phyloP scores from a whole-genome alignment of 2,113 vertebrate species.

The Aptenodytes patagonicus region DNA sequence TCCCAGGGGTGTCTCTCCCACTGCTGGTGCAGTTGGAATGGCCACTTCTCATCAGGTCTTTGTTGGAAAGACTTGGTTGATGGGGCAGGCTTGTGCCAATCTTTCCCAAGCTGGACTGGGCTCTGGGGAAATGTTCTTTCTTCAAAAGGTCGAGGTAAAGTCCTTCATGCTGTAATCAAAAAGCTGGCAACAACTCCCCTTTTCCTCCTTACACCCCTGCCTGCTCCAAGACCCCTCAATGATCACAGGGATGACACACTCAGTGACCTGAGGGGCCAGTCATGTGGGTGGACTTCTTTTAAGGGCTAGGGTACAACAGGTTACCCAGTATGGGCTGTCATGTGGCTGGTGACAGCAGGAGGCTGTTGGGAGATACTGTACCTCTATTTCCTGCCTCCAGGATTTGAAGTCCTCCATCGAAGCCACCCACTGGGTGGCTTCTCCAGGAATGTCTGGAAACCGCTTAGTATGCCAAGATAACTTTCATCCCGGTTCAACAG shows the following conservation, averaged over 20 bases:
- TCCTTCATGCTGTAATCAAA: not conserved
- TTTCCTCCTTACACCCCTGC: not conserved
- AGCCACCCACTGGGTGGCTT: not conserved
- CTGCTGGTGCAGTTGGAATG: not conserved
- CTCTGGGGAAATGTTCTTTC: not conserved
- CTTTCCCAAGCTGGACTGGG: not conserved
- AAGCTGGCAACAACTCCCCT: not conserved
- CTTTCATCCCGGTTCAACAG: not conserved
- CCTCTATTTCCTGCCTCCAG: not conserved
- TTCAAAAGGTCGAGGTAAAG: accelerated
- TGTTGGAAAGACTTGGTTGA: not conserved
- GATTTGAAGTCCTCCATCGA: not conserved
- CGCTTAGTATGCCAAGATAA: not conserved
- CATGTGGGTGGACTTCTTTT: not conserved
- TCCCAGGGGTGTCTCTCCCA: not conserved
- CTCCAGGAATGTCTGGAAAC: not conserved
- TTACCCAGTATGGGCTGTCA: not conserved
- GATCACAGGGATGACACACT: not conserved
- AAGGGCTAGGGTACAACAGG: not conserved
- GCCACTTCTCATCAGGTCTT: not conserved
- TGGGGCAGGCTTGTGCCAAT: not conserved
- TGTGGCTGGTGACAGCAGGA: not conserved
- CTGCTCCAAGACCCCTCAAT: not conserved
- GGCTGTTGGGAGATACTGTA: not conserved
- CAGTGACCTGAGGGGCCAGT: not conserved